These are phyloP conservation scores for Cirrhinus molitorella DNA, from an alignment of 2,797 vertebrate species.

Conservation along the genomic window DNA sequence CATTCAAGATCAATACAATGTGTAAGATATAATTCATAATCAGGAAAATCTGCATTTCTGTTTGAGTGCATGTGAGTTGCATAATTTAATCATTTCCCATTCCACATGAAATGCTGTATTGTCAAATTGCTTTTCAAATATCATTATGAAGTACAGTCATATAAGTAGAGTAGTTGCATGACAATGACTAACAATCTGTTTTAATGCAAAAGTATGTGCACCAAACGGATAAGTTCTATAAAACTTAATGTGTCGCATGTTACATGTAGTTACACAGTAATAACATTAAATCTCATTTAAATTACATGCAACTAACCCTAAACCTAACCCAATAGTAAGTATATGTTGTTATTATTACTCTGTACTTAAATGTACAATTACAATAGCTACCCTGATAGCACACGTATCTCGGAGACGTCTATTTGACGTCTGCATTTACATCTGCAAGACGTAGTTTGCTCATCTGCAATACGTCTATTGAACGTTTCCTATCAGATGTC, in stretches of 20 bases:
- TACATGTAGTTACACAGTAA: not conserved
- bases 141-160: not conserved
- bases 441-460: no score
- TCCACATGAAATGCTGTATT: not conserved
- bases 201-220: not conserved
- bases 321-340: not conserved
- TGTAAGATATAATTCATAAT: no score
- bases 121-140: not conserved
- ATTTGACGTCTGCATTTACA: no score
- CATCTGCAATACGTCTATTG: no score
- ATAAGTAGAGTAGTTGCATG: not conserved
- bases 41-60: no score
- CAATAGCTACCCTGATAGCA: no score
- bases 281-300: no score
- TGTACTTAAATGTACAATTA: not conserved
- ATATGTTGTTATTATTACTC: not conserved
- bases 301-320: not conserved
- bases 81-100: not conserved
- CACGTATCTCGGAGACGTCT: no score
- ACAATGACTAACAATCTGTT: not conserved
- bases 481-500: no score
- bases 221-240: no score
- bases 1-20: no score
- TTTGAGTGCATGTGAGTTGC: not conserved
- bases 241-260: no score